phyloP scores from a whole-genome alignment of 2,797 vertebrate species.

The Sebastes iracundus region DNA sequence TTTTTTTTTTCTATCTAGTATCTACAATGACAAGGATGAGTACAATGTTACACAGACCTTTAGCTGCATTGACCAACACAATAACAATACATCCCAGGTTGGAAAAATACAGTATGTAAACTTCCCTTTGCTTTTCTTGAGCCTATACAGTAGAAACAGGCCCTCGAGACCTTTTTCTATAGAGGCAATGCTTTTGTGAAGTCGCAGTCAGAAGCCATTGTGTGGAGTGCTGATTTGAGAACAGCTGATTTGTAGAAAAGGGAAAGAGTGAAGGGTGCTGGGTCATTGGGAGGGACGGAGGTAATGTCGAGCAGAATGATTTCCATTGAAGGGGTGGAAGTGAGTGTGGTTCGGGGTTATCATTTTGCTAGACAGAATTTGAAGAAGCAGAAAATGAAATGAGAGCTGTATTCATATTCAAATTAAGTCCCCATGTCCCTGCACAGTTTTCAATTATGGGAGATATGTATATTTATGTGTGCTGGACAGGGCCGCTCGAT shows the following conservation, averaged over 20 bases:
- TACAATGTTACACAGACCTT: not conserved
- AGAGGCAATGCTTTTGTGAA: slow-evolving; percentile 10
- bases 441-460: slow-evolving; percentile 65
- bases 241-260: slow-evolving; percentile 15
- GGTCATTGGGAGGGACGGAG: slow-evolving; percentile 28
- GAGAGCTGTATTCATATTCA: slow-evolving; percentile 71
- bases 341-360: slow-evolving; percentile 50
- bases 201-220: not conserved
- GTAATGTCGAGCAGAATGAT: slow-evolving; percentile 28
- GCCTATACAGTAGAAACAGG: not conserved
- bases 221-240: slow-evolving; percentile 25
- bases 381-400: slow-evolving; percentile 62
- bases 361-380: slow-evolving; percentile 52
- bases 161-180: not conserved
- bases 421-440: slow-evolving; percentile 51
- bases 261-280: not conserved
- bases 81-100: not conserved
- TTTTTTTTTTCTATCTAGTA: not conserved
- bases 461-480: slow-evolving; percentile 61
- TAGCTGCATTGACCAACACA: not conserved
- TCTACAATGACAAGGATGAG: not conserved
- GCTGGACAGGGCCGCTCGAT: slow-evolving; percentile 21
- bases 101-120: not conserved
- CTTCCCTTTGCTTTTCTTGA: not conserved
- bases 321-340: slow-evolving; percentile 44